Base-by-base conservation (phyloP, 2,113 vertebrate species). In the Platysternon megacephalum region DNA sequence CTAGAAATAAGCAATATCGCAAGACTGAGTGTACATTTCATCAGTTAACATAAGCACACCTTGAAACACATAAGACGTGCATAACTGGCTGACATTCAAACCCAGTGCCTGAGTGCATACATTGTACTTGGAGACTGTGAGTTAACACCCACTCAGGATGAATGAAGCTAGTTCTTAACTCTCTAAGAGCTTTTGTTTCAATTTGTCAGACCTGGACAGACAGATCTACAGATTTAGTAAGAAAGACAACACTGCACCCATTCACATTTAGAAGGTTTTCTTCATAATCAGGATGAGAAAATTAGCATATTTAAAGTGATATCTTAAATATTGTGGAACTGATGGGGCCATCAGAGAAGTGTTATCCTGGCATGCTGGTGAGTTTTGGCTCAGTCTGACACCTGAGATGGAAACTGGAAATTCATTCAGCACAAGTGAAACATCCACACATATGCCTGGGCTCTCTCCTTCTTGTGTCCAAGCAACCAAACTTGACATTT, bases 381-480 rank as follows among this genome's bases (percentile, higher is more conserved):
- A 17, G 6, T 79, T 86, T 48, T 83, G 29, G 28, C 48, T 82
- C 17, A 48, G 55, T 17, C 14, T 84, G 39, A 84, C 65, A 24
- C n/a, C n/a, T 76, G 51, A 26, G 3, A 11, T 88, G 79, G 79
- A 65, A 82, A 61, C 44, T 53, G 61, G 49, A 48, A 82, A 61
- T 42, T 35, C 48, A 52, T 52, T 82, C 83, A 39, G 49, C 17
- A 39, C 35, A 93, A 29, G 28, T 53, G 13, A 52, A 93, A 85
- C 16, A 39, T n/a, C 55, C 0, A 0, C 39, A 3, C 72, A 28
- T 26, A 10, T 11, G 2, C 0, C 0, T 4, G n/a, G 46, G 39
- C 42, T 79, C 4, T 51, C 14, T 26, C 13, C 48, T 4, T 55
- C 29, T 85, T 85, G 48, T 51, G 24, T 86, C 49, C 82, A 48